A percentile compares a stretch with the other conserved stretches of the same genome.
phyloP scores from a whole-genome alignment of 2,888 invertebrate species.

The Neria commutata region DNA sequence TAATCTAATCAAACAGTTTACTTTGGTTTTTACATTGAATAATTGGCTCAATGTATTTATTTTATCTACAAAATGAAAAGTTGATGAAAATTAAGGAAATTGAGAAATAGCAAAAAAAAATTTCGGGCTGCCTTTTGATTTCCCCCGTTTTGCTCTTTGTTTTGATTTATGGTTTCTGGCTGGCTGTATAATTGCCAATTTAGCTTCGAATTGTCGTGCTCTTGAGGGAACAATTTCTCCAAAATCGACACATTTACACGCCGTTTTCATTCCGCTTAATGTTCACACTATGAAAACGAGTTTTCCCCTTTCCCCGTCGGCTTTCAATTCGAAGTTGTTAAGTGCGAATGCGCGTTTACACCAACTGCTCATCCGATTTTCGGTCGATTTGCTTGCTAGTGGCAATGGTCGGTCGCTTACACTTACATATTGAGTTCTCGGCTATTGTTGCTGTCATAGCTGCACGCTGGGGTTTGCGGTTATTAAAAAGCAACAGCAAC shows the following conservation, averaged over 20 bases:
- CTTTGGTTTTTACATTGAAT: too few relatives aligned
- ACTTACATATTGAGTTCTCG: background rate
- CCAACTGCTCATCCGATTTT: constrained; percentile 37
- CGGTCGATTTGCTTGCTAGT: background rate
- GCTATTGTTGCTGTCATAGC: background rate
- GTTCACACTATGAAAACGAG: background rate
- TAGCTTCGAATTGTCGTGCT: background rate
- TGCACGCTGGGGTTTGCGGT: background rate
- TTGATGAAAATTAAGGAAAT: too few relatives aligned
- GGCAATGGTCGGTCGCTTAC: background rate
- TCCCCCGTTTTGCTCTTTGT: too few relatives aligned
- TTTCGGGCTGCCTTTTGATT: too few relatives aligned
- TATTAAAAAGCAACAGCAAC: constrained; percentile 3
- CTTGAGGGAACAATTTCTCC: background rate
- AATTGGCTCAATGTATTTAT: too few relatives aligned
- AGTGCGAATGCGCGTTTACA: constrained; percentile 44
- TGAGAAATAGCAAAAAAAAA: too few relatives aligned
- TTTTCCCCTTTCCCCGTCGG: constrained; percentile 41
- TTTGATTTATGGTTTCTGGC: too few relatives aligned
- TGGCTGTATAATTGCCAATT: background rate
- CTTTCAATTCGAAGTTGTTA: too few relatives aligned
- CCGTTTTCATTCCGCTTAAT: background rate
- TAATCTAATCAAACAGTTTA: too few relatives aligned
- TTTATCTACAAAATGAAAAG: too few relatives aligned
- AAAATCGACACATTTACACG: background rate